These are phyloP conservation scores for Tetraneura akinire DNA, from an alignment of 1,140 invertebrate genomes.

Conservation along the genomic window DNA sequence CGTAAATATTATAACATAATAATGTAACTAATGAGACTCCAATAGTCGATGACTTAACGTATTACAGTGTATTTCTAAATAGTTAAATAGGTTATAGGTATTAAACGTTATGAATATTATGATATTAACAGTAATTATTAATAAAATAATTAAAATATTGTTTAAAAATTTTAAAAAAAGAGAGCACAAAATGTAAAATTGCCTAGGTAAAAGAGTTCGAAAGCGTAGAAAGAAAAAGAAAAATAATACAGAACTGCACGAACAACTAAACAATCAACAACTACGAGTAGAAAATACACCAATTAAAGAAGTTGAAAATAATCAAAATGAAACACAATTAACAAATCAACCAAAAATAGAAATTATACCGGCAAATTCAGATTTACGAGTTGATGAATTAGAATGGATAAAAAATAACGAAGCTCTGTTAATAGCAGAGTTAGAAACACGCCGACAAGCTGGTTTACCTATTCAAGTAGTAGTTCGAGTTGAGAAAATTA, in stretches of 20 bases:
- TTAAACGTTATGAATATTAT: too few species aligned
- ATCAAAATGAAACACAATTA: background rate
- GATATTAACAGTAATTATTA: too few species aligned
- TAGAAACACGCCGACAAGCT: slow-evolving; percentile 32
- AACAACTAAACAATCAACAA: background rate
- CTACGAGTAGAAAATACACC: background rate
- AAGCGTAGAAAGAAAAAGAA: slow-evolving; percentile 49
- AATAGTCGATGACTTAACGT: too few species aligned
- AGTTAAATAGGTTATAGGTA: too few species aligned
- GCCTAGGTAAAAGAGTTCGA: slow-evolving; percentile 46
- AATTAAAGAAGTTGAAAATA: slow-evolving; percentile 4
- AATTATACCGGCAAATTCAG: slow-evolving; percentile 6
- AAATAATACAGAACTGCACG: background rate
- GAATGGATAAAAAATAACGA: slow-evolving; percentile 43
- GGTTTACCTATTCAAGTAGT: slow-evolving; percentile 37
- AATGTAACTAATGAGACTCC: too few species aligned
- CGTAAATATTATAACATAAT: too few species aligned
- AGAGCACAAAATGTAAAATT: background rate
- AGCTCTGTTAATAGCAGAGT: slow-evolving; percentile 30
- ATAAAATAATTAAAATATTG: too few species aligned
- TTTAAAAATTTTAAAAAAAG: background rate
- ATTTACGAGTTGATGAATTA: slow-evolving; percentile 7
- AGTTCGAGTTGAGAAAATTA: slow-evolving; percentile 39
- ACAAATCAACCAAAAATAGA: slow-evolving; percentile 15
- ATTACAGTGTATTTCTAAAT: too few species aligned